These are phyloP conservation scores for Chirona hameri DNA, from an alignment of 2,888 invertebrate genomes.

Conservation along the genomic window DNA sequence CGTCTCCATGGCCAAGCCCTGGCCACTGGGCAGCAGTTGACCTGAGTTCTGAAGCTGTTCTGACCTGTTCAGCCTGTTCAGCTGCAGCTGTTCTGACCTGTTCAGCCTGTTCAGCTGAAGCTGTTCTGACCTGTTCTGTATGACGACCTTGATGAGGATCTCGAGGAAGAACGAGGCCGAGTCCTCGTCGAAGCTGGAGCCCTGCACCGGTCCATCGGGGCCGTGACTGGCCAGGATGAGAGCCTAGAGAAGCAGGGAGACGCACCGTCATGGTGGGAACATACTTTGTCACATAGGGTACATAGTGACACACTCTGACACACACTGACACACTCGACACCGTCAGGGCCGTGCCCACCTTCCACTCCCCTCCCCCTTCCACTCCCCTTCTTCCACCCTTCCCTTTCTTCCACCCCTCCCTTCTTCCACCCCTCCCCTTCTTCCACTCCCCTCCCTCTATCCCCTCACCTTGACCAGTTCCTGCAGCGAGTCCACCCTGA, in stretches of 20 bases:
- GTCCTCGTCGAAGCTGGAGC: constrained; percentile 73
- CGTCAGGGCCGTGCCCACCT: no score
- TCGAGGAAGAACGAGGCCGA: constrained; percentile 90
- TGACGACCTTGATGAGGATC: constrained; percentile 81
- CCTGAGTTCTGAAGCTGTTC: no score
- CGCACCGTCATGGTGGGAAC: neutral
- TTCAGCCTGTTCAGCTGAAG: no score
- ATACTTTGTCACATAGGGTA: no score
- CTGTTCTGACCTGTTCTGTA: constrained; percentile 79
- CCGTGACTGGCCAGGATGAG: constrained; percentile 73
- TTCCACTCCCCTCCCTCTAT: no score
- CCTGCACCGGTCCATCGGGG: constrained; percentile 65
- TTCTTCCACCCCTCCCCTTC: neutral
- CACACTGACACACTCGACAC: constrained; percentile 31
- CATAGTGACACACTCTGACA: constrained; percentile 30
- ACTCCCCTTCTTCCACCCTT: no score
- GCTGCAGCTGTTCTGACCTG: no score
- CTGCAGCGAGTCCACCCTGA: neutral
- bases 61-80: no score
- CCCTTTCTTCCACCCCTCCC: no score
- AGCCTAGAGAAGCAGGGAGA: constrained; percentile 50
- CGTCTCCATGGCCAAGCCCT: no score
- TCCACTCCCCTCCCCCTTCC: no score
- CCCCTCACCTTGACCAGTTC: constrained; percentile 27
- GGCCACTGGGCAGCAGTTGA: no score